Evolutionary conservation across 1,140 invertebrate species (phyloP).

Genomic region (Brachionus calyciflorus): DNA sequence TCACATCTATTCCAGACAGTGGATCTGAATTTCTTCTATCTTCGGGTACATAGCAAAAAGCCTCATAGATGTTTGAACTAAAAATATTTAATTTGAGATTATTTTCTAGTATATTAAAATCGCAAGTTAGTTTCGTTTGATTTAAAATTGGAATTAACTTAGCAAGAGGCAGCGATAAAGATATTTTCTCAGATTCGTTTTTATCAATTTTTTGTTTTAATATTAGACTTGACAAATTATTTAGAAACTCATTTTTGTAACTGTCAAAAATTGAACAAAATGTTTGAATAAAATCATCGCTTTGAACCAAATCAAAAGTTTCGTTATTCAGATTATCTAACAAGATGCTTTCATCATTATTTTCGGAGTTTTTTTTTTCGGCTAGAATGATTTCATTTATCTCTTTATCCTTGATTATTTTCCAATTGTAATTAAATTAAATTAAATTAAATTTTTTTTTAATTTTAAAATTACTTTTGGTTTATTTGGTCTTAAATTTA

Average conservation of each 20-base stretch:
- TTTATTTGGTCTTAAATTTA: not conserved
- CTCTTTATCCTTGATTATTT: too few species aligned
- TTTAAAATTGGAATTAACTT: slow-evolving; percentile 24
- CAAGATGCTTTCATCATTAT: not conserved
- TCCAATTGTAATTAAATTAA: too few species aligned
- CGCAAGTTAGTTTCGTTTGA: not conserved
- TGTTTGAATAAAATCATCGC: slow-evolving; percentile 25
- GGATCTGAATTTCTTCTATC: not conserved
- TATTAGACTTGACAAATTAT: slow-evolving; percentile 28
- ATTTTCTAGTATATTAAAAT: not conserved
- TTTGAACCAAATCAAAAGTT: not conserved
- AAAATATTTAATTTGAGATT: slow-evolving; percentile 6
- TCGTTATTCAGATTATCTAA: slow-evolving; percentile 3
- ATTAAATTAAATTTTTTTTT: too few species aligned
- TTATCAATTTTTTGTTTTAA: not conserved
- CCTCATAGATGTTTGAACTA: slow-evolving; percentile 36
- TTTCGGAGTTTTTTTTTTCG: too few species aligned
- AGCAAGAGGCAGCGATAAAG: not conserved
- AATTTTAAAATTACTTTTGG: too few species aligned
- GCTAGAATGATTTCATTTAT: too few species aligned
- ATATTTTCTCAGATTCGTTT: not conserved
- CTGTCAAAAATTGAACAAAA: not conserved
- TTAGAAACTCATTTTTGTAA: slow-evolving; percentile 18
- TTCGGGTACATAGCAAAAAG: slow-evolving; percentile 12
- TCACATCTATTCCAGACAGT: too few species aligned